Evolutionary conservation across 2,888 invertebrate species (phyloP), one percentile per base, ranked within the genome.

Genomic region (Cataglyphis altisquamis): DNA sequence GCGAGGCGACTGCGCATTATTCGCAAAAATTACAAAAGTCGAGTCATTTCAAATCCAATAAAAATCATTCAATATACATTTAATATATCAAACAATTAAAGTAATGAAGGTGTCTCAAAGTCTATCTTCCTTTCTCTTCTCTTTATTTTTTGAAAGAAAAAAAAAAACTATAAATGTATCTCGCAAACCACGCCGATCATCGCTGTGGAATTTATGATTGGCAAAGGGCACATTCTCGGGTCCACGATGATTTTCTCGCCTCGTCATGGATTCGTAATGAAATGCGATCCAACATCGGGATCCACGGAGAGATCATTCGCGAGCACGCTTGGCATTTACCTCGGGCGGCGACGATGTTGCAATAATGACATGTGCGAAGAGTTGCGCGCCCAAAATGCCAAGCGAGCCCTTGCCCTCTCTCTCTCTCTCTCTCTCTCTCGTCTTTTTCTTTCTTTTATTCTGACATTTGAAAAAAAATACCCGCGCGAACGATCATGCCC

Each of bases 361-460:
- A 88, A 88, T 73, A 80, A 83, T 52, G n/a, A 64, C 81, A 73
- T 82, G 85, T 84, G 77, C 77, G 64, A 41, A 72, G 77, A 86
- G 32, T 57, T 74, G 73, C 82, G 25, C 81, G 45, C 87, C 89
- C 85, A 87, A 91, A 90, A 91, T 91, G 88, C 88, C 91, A 90
- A 83, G 81, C 81, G 64, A 86, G 75, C 83, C 89, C 90, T 90
- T 87, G 75, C 62, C 52, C 60, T 66, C 45, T 21, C 25, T 18
- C 29, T 21, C 67, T 55, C 55, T 25, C 25, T 48, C 0, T 70
- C 41, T 60, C 25, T 60, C 25, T 60, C 29, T 62, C 29, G 1
- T 52, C 3, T 57, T 36, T 21, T 18, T 68, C 48, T 48, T 18
- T 25, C 39, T 60, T 10, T 2, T 32, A 83, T 82, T 78, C 82